Evolutionary conservation across 2,888 invertebrate species (phyloP).

Genomic region (Congeria kusceri): DNA sequence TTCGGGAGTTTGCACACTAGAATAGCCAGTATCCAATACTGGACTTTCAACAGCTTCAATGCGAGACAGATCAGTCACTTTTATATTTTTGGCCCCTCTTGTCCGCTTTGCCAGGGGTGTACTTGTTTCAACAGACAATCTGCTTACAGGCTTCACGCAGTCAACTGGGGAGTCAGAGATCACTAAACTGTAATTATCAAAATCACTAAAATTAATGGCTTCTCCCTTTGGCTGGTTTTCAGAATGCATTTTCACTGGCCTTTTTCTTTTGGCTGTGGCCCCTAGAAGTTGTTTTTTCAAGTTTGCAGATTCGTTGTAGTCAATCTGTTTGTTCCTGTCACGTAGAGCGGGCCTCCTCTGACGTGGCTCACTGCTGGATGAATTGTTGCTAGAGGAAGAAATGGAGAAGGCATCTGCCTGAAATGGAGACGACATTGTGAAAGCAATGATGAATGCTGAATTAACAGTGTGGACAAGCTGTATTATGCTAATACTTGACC

Average conservation of each 20-base stretch:
- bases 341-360: slow-evolving; percentile 17
- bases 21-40: slow-evolving; percentile 25
- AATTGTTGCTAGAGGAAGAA: background rate
- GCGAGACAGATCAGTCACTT: slow-evolving; percentile 63
- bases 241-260: slow-evolving; percentile 19
- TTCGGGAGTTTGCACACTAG: slow-evolving; percentile 40
- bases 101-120: slow-evolving; percentile 70
- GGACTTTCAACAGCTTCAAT: slow-evolving; percentile 63
- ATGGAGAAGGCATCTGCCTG: no score
- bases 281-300: slow-evolving; percentile 38
- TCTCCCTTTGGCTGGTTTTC: background rate
- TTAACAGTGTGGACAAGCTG: no score
- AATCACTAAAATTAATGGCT: slow-evolving; percentile 76
- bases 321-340: slow-evolving; percentile 40
- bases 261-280: slow-evolving; percentile 48
- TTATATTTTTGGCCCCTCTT: slow-evolving; percentile 38
- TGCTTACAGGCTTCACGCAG: slow-evolving; percentile 10
- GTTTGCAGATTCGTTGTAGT: slow-evolving; percentile 53
- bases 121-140: slow-evolving; percentile 68
- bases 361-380: slow-evolving; percentile 2
- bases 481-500: no score
- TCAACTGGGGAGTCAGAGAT: slow-evolving; percentile 66
- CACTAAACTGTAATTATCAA: slow-evolving; percentile 79
- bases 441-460: no score
- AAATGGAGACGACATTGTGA: no score